Percentiles rank a stretch among this genome's conserved stretches.
These are phyloP conservation scores for Cynopterus brachyotis DNA, from an alignment of 2,113 vertebrate genomes.

Conservation along the genomic window DNA sequence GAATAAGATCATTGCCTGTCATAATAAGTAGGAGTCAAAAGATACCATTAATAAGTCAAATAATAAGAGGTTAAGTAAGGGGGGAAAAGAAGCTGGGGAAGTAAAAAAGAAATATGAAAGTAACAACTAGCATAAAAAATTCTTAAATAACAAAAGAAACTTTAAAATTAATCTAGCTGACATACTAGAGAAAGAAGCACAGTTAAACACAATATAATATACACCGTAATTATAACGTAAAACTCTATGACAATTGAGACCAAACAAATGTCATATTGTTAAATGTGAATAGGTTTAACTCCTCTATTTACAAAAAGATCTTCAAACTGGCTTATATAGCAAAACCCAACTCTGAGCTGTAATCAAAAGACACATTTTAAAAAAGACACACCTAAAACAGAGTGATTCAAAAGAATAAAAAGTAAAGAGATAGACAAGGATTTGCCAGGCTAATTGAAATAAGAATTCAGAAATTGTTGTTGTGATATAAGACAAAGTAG, in stretches of 20 bases:
- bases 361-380: background rate
- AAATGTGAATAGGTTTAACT: background rate
- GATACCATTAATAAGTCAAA: background rate
- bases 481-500: background rate
- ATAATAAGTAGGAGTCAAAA: background rate
- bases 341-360: background rate
- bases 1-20: background rate
- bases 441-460: background rate
- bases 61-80: background rate
- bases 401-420: background rate
- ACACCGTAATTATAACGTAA: background rate
- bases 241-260: background rate
- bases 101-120: background rate
- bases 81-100: background rate
- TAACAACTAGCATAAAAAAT: background rate
- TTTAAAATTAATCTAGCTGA: background rate
- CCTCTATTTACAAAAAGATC: background rate
- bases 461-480: background rate
- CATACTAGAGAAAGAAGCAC: background rate
- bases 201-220: background rate
- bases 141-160: constrained; percentile 18
- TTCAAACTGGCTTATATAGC: background rate
- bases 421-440: background rate
- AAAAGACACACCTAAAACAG: background rate
- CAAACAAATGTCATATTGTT: background rate